Evolutionary conservation across 2,797 vertebrate species (phyloP).

Genomic region (Luscinia luscinia): DNA sequence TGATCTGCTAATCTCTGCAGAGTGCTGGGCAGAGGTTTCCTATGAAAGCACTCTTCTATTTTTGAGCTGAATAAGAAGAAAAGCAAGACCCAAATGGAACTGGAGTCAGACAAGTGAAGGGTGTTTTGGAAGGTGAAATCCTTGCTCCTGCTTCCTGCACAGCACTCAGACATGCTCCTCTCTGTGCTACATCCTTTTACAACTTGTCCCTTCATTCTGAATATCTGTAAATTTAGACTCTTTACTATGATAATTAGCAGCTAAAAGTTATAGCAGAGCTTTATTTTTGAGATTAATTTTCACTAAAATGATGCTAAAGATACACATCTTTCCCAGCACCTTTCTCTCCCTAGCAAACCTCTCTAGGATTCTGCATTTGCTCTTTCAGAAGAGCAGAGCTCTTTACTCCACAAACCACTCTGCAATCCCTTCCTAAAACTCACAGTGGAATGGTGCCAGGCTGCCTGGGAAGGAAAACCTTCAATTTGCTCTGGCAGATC

Average conservation of each 20-base stretch:
- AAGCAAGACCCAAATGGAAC: neutral
- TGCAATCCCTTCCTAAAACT: neutral
- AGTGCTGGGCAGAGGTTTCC: conserved; percentile 14
- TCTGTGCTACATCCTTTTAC: neutral
- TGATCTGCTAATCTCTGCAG: conserved; percentile 29
- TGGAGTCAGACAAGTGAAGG: neutral
- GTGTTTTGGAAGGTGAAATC: neutral
- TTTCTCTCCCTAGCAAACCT: neutral
- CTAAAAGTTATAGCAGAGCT: neutral
- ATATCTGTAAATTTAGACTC: neutral
- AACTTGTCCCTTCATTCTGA: neutral
- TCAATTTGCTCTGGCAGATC: neutral
- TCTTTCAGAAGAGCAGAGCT: neutral
- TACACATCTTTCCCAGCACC: neutral
- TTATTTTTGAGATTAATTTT: neutral
- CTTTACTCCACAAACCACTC: neutral
- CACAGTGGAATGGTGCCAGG: neutral
- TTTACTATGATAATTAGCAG: neutral
- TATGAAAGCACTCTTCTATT: neutral
- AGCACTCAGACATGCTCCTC: neutral
- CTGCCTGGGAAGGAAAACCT: neutral
- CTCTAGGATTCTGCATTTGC: neutral
- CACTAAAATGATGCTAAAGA: neutral
- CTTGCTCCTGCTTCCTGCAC: neutral
- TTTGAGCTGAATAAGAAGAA: neutral